Conservation (phyloP, 1,140 invertebrate species). For the Carposina sasakii region DNA sequence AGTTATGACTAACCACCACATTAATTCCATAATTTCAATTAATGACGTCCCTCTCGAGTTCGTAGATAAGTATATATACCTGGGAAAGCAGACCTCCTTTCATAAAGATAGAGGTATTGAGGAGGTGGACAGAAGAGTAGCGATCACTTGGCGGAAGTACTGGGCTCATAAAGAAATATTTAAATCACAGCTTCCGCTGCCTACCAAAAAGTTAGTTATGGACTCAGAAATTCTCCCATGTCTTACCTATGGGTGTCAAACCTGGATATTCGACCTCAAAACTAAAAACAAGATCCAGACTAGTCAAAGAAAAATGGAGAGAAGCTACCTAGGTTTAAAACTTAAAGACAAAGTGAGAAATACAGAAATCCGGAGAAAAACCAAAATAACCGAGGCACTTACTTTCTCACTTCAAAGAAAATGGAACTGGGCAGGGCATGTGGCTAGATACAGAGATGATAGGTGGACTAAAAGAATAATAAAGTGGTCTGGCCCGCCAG, state of each 20-base stretch:
- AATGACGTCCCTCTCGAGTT: constrained; percentile 2
- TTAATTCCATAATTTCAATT: neutral
- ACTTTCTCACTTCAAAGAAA: neutral
- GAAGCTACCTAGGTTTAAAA: constrained; percentile 22
- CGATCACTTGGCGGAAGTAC: constrained; percentile 6
- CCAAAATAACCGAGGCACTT: neutral
- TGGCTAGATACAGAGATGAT: constrained; percentile 1
- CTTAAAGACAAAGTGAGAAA: constrained; percentile 22
- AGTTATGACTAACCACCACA: constrained; percentile 13
- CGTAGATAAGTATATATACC: constrained; percentile 2
- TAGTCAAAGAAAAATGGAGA: constrained; percentile 26
- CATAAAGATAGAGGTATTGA: constrained; percentile 1
- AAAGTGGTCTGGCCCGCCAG: neutral
- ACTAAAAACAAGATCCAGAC: constrained; percentile 19
- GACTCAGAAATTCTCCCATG: constrained; percentile 4
- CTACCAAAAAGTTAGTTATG: constrained; percentile 5
- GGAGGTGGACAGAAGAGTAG: constrained; percentile 6
- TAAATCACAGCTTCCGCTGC: constrained; percentile 5
- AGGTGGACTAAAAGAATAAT: neutral
- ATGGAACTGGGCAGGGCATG: constrained; percentile 1
- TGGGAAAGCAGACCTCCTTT: constrained; percentile 8
- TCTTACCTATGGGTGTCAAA: constrained; percentile 10
- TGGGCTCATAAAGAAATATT: constrained; percentile 11
- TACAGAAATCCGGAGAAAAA: constrained; percentile 2
- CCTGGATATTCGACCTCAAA: constrained; percentile 20